These are phyloP conservation scores for Rhyacophila brunnea DNA, from an alignment of 1,140 invertebrate species.

Conservation along the genomic window DNA sequence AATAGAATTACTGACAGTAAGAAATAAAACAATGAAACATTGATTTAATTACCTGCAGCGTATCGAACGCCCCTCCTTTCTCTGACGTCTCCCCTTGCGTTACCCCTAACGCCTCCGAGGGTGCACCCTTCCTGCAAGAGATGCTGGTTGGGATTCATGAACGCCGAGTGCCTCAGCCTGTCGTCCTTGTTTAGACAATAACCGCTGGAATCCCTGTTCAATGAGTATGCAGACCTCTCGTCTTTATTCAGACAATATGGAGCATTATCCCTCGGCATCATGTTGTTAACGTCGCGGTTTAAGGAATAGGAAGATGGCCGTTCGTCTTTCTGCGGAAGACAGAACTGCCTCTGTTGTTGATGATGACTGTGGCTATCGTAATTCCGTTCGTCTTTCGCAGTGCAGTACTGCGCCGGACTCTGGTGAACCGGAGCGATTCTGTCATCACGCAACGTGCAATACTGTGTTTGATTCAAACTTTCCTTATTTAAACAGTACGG, in stretches of 20 bases:
- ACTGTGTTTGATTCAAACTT: no score
- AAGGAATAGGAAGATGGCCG: not conserved
- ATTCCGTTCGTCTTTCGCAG: no score
- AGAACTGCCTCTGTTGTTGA: not conserved
- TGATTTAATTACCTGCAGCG: no score
- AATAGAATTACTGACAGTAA: no score
- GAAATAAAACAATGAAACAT: no score
- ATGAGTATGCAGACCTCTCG: not conserved
- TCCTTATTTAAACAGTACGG: no score
- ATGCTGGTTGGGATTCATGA: constrained; percentile 34
- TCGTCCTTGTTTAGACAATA: not conserved
- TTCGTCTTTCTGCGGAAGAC: not conserved
- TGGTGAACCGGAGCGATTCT: not conserved
- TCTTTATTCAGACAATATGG: not conserved
- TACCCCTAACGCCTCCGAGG: constrained; percentile 8
- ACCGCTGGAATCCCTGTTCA: not conserved
- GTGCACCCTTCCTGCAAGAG: constrained; percentile 32
- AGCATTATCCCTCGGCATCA: not conserved
- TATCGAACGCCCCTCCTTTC: no score
- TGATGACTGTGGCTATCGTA: not conserved
- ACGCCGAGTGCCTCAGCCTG: constrained; percentile 11
- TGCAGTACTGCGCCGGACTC: not conserved
- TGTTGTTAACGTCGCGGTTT: not conserved
- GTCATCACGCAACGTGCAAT: not conserved
- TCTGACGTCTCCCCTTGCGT: no score